phyloP scores from a whole-genome alignment of 2,888 invertebrate genomes.

The Agrochola macilenta region DNA sequence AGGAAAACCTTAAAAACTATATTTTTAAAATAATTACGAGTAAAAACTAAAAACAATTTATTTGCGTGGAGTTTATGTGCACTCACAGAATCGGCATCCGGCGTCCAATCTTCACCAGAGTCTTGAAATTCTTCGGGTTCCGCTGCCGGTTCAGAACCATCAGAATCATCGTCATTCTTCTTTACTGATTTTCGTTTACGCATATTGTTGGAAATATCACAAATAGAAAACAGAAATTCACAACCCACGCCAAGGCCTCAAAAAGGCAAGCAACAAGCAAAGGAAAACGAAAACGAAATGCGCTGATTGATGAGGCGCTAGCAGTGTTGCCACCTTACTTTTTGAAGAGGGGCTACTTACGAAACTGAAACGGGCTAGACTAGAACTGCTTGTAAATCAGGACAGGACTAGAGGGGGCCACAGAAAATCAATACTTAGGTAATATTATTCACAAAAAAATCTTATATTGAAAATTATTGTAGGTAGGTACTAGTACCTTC shows the following conservation, averaged over 20 bases:
- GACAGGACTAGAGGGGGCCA: no score
- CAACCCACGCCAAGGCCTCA: slow-evolving; percentile 73
- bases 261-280: slow-evolving; percentile 66
- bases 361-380: no score
- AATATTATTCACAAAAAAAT: no score
- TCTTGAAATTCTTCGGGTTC: slow-evolving; percentile 90
- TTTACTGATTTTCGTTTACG: slow-evolving; percentile 88
- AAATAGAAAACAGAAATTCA: slow-evolving; percentile 57
- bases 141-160: slow-evolving; percentile 85
- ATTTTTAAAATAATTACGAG: not conserved
- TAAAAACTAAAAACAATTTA: slow-evolving; percentile 11
- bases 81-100: slow-evolving; percentile 88
- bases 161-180: slow-evolving; percentile 87
- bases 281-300: slow-evolving; percentile 47
- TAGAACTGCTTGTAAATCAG: no score
- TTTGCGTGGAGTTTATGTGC: slow-evolving; percentile 15
- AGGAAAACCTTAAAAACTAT: not conserved
- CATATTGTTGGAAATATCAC: slow-evolving; percentile 73
- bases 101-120: slow-evolving; percentile 90
- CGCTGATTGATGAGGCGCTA: slow-evolving; percentile 51
- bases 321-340: not conserved
- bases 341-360: no score
- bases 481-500: no score
- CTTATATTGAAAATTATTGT: no score
- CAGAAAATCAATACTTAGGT: no score